Evolutionary conservation across 2,113 vertebrate genomes (phyloP), one percentile per base, ranked within the genome.

Genomic region (Castor canadensis): DNA sequence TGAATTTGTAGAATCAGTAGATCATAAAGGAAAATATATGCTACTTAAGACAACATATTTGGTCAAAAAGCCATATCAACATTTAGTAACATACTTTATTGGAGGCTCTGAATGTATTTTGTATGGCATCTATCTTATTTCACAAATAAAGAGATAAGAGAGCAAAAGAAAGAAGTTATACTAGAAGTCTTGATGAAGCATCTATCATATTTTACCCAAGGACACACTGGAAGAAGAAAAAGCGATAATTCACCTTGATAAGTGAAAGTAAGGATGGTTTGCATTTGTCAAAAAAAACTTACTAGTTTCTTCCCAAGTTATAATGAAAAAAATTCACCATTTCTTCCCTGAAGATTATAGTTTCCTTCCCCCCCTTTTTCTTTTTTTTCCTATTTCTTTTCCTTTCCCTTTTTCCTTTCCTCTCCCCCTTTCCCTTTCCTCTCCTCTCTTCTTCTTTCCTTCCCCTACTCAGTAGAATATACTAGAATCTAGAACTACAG

Each of bases 1-100:
- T 92, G 73, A 92, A 75, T 93, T 75, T 84, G 12, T 91, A 76
- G 88, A 90, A 54, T 47, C 15, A 54, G 43, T 91, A 77, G 54
- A 67, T n/a, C 3, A 69, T 52, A 45, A 91, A 91, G 79, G 56
- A 71, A 97, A 81, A 85, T 38, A 28, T 49, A 32, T 9, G 28
- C n/a, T 9, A 10, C 15, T 75, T 73, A 67, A 75, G 56, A 69
- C 45, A 87, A 77, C 16, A 60, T 85, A 90, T 28, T 20, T 73
- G 60, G 17, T 79, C 40, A 52, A 52, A 45, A n/a, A 73, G 12
- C 47, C 28, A 67, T 19, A 26, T 83, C 26, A 38, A 56, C 58
- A 62, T 83, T 94, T 75, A 45, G 73, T 90, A 87, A 76, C 85
- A 45, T 11, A 58, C 8, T 64, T 79, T 84, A 62, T 67, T 32